A percentile compares a stretch with the other conserved stretches of the same genome.
Conservation (phyloP, 1,140 invertebrate genomes). For the Drosophila littoralis region DNA sequence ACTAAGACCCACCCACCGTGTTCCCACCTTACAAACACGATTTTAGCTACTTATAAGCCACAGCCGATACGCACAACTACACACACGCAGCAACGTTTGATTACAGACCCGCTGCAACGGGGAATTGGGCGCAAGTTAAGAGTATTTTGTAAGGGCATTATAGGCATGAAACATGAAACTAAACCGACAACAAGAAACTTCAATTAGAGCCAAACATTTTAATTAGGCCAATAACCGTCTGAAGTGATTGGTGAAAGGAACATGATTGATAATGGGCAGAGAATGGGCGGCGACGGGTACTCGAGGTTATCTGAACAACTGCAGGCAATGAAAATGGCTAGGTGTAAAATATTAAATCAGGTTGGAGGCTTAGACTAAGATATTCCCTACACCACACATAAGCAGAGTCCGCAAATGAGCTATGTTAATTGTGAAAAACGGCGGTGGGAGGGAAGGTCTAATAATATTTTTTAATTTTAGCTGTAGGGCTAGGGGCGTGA, state of each 20-base stretch:
- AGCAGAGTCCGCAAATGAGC: too few relatives aligned
- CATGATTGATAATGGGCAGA: too few relatives aligned
- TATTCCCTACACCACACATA: not conserved
- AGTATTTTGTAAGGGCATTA: slow-evolving; percentile 56
- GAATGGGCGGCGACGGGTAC: not conserved
- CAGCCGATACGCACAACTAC: slow-evolving; percentile 1
- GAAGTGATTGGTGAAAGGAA: not conserved
- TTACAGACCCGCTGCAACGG: slow-evolving; percentile 18
- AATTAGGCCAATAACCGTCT: slow-evolving; percentile 35
- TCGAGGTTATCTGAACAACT: slow-evolving; percentile 42
- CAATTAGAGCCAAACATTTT: slow-evolving; percentile 70
- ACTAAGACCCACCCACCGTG: not conserved
- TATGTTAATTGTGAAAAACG: too few relatives aligned
- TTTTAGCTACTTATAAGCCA: slow-evolving; percentile 27
- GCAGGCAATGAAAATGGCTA: slow-evolving; percentile 44
- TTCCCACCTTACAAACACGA: not conserved
- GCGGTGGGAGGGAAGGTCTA: too few relatives aligned
- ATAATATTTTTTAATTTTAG: too few relatives aligned
- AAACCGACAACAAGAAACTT: slow-evolving; percentile 67
- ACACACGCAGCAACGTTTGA: slow-evolving; percentile 28
- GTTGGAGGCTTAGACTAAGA: not conserved
- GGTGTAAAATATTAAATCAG: slow-evolving; percentile 25
- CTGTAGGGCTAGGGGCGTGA: too few relatives aligned
- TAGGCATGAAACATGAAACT: slow-evolving; percentile 60
- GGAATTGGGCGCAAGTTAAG: slow-evolving; percentile 33